Evolutionary conservation across 2,113 vertebrate genomes (phyloP), one percentile per base, ranked within the genome.

Genomic region (Tringa solitaria): DNA sequence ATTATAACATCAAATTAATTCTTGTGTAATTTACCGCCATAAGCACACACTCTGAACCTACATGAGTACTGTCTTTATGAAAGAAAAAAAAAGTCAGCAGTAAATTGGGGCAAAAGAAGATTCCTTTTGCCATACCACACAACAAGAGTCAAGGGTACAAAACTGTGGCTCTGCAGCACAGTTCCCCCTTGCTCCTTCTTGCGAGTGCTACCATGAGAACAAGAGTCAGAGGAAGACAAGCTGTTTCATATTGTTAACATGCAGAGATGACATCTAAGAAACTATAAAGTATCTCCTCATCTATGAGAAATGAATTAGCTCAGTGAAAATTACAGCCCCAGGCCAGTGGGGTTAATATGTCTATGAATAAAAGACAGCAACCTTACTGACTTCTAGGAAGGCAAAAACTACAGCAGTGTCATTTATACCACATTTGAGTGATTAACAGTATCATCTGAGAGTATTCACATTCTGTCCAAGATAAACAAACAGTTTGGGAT

Each of bases 141-240:
- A 33, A n/a, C 14, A 30, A 56, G 9, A 63, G 10, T 27, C 33
- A 79, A 75, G 12, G 26, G 20, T 57, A 48, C 4, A 51, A 11
- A 0, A 0, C 7, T n/a, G n/a, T n/a, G 1, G 6, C 11, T 80
- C 15, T 69, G 18, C 33, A 48, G 15, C 4, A 43, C 6, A 19
- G 8, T 32, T 79, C 6, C 6, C 3, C 4, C 33, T 11, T 8
- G 3, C 22, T 69, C 20, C 15, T 46, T 46, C 20, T n/a, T 27
- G 30, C 1, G 1, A 63, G 15, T 37, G 10, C 33, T 72, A 7
- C 6, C 8, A 21, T 4, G 16, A 74, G 21, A 77, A 77, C 8
- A 59, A 69, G 20, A 20, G 16, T 74, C 35, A 37, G 22, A 54
- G 7, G 12, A 63, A 77, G 45, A 43, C 10, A 35, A 12, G 8